A percentile compares a stretch with the other conserved stretches of the same genome.
Conservation (phyloP, 2,888 invertebrate genomes). For the Pseudococcus viburni region DNA sequence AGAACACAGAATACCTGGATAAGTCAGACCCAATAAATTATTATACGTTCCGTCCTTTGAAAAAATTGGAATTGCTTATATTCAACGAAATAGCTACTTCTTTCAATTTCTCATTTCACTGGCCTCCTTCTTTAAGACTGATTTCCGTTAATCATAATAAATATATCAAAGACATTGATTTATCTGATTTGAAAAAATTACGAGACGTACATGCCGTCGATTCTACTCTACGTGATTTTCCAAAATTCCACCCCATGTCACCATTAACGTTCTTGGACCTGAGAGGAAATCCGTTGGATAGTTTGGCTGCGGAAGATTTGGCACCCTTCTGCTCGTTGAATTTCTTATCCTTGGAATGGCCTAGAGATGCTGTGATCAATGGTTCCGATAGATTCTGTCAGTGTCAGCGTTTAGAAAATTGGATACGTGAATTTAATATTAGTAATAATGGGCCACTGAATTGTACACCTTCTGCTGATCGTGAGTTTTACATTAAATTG, state of each 20-base stretch:
- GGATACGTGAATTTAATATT: not conserved
- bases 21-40: conserved; percentile 26
- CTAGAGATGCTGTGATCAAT: not conserved
- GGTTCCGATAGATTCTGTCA: conserved; percentile 23
- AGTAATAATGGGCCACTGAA: not conserved
- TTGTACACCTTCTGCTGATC: not conserved
- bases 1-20: not conserved
- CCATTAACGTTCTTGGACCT: not conserved
- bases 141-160: not conserved
- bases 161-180: not conserved
- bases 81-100: conserved; percentile 10
- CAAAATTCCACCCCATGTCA: not conserved
- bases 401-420: conserved; percentile 21
- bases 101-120: conserved; percentile 25
- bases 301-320: conserved; percentile 20
- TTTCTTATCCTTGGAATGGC: conserved; percentile 33
- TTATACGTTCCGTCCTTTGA: not conserved
- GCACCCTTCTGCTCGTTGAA: conserved; percentile 8
- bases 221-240: not conserved
- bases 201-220: not conserved
- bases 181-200: conserved; percentile 29
- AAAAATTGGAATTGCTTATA: not conserved
- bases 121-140: not conserved
- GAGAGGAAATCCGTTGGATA: conserved; percentile 10
- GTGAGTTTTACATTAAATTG: not conserved